Conservation (phyloP, 2,888 invertebrate species). For the Toxonevra muliebris region DNA sequence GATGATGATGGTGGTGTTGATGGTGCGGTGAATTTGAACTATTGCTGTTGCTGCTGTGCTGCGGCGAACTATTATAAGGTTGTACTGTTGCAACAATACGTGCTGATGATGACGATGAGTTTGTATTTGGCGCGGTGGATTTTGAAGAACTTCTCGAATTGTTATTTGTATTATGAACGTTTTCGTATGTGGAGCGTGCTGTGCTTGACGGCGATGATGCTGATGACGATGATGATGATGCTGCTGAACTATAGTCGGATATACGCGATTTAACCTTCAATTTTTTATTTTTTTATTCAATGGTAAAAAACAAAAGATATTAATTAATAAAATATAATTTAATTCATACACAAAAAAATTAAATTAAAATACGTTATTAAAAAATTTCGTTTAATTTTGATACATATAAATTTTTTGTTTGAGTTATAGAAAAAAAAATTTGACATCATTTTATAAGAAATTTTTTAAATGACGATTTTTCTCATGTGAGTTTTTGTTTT, state of each 20-base stretch:
- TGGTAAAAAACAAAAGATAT: slow-evolving; percentile 13
- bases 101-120: slow-evolving; percentile 9
- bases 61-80: slow-evolving; percentile 67
- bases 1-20: slow-evolving; percentile 25
- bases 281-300: slow-evolving; percentile 31
- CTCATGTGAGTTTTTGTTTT: slow-evolving; percentile 3
- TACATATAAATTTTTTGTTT: too few relatives aligned
- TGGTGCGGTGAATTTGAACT: slow-evolving; percentile 8
- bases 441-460: too few relatives aligned
- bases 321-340: neutral
- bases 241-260: slow-evolving; percentile 53
- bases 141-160: slow-evolving; percentile 27
- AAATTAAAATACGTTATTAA: too few relatives aligned
- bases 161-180: slow-evolving; percentile 30
- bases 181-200: slow-evolving; percentile 45
- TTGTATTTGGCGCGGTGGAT: slow-evolving; percentile 11
- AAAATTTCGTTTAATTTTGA: too few relatives aligned
- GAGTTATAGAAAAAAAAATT: too few relatives aligned
- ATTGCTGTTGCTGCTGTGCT: slow-evolving; percentile 25
- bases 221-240: slow-evolving; percentile 48
- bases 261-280: slow-evolving; percentile 55
- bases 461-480: too few relatives aligned
- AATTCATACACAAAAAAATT: too few relatives aligned
- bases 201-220: slow-evolving; percentile 42
- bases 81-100: slow-evolving; percentile 74